These are phyloP conservation scores for Galemys pyrenaicus DNA, from an alignment of 2,113 vertebrate genomes.

Conservation along the genomic window DNA sequence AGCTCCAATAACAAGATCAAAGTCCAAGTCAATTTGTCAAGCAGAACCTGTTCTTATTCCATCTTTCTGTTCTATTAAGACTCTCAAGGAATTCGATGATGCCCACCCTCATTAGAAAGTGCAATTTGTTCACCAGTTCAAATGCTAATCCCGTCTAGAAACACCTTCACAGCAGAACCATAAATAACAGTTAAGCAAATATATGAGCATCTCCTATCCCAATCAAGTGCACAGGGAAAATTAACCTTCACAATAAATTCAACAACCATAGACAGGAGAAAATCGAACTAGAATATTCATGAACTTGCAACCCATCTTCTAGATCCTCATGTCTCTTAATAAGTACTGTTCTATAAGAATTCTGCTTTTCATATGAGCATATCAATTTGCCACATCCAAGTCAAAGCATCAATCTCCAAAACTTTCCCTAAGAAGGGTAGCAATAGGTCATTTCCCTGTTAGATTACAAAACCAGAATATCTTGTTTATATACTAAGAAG, in stretches of 20 bases:
- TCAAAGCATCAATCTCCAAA: background rate
- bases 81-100: background rate
- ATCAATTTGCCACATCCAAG: background rate
- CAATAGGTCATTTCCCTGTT: background rate
- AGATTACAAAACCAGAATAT: background rate
- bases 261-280: background rate
- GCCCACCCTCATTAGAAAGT: background rate
- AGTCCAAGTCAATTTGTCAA: background rate
- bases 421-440: background rate
- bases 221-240: too few species aligned
- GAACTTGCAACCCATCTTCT: background rate
- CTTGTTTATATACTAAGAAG: background rate
- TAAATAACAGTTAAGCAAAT: too few species aligned
- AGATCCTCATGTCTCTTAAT: background rate
- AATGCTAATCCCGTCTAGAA: too few species aligned
- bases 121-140: background rate
- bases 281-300: background rate
- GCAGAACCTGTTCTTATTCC: background rate
- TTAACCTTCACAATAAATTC: background rate
- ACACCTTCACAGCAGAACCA: too few species aligned
- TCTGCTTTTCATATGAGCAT: background rate
- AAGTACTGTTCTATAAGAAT: background rate
- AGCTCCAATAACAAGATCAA: background rate
- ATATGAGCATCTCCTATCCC: too few species aligned
- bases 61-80: background rate